Conservation (phyloP, 1,140 invertebrate genomes). For the Tribolium madens region DNA sequence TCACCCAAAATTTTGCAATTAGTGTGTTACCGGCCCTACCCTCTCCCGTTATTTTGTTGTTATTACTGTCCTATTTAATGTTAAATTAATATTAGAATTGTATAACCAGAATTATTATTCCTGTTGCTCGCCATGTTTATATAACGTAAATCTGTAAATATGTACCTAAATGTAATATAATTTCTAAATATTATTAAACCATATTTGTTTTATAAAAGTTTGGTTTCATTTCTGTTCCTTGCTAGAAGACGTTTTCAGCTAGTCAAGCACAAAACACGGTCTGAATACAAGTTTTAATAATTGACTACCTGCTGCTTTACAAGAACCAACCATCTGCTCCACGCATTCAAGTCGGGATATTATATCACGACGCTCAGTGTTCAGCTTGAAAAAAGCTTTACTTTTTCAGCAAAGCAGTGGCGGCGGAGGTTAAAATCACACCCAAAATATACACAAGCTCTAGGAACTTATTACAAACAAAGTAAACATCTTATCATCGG, state of each 20-base stretch:
- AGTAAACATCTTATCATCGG: background rate
- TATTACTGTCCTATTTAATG: constrained; percentile 44
- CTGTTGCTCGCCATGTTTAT: constrained; percentile 53
- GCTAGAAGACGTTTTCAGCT: constrained; percentile 9
- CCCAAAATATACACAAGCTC: background rate
- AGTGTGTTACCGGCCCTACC: constrained; percentile 19
- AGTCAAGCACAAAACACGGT: constrained; percentile 26
- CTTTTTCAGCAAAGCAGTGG: background rate
- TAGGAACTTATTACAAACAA: background rate
- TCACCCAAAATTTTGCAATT: constrained; percentile 26
- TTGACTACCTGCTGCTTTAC: constrained; percentile 44
- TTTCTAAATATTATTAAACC: constrained; percentile 42
- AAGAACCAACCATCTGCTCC: constrained; percentile 40
- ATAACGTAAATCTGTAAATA: constrained; percentile 53
- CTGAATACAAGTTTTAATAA: constrained; percentile 39
- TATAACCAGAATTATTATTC: constrained; percentile 39
- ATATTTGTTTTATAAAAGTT: constrained; percentile 38
- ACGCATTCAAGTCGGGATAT: constrained; percentile 25
- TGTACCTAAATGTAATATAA: constrained; percentile 57
- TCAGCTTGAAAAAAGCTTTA: constrained; percentile 11
- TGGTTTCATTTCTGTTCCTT: background rate
- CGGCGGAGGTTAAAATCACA: background rate
- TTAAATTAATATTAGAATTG: constrained; percentile 46
- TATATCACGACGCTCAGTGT: constrained; percentile 7
- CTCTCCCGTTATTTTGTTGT: constrained; percentile 20